Evolutionary conservation across 2,888 invertebrate species (phyloP), one percentile per base, ranked within the genome.

Genomic region (Cotesia congregata): DNA sequence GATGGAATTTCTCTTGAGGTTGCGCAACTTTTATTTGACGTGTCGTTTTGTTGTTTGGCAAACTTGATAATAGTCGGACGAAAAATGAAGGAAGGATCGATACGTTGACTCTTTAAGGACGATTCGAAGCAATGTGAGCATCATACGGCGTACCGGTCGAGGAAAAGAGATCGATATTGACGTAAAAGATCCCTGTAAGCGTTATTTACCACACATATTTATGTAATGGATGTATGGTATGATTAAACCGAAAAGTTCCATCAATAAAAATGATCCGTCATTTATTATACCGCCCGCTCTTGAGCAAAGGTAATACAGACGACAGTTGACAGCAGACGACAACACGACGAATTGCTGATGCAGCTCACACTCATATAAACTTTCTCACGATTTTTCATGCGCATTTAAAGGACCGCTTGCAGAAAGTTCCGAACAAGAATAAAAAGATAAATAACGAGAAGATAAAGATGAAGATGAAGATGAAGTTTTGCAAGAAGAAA

Each of bases 381-480:
- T 84, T 85, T 86, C 84, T 84, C 85, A 86, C 85, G 84, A 83
- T 79, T 84, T 83, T 85, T 82, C 72, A 72, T 64, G 64, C 41
- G 41, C 41, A 72, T 17, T n/a, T 72, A 61, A 40, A 30, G 3
- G 30, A 64, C 9, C 41, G 6, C 12, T 39, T 41, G 41, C 17
- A 30, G 9, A 62, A 39, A 71, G 17, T 60, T 6, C 39, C 12
- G 38, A 64, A 62, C 0, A 20, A 15, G 9, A 64, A 64, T 41
- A 64, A 72, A 17, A 15, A 50, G 12, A 62, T 7, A 4, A 40
- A n/a, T 69, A 60, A 38, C 6, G 59, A n/a, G 59, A n/a, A 30
- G 59, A 60, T 17, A 59, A 70, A 59, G 5, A 70, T 30, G 59
- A 70, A 59, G 5, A 70, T 30, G 59, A 70, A 70, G 12, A 61